phyloP scores from a whole-genome alignment of 2,888 invertebrate genomes.

The Drosophila percnosoma region DNA sequence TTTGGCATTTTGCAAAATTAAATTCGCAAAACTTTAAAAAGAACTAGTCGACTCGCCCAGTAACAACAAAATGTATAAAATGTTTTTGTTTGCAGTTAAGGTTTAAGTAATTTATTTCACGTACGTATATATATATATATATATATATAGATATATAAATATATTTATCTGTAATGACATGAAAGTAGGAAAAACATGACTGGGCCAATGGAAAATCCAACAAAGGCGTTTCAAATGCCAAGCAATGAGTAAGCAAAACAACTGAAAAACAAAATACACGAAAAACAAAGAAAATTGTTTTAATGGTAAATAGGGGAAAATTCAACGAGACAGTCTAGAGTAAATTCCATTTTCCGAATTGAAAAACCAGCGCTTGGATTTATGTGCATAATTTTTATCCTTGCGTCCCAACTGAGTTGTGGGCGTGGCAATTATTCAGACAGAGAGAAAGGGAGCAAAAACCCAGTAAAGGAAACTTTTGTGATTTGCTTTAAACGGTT shows the following conservation, averaged over 20 bases:
- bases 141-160: neutral
- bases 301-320: slow-evolving; percentile 32
- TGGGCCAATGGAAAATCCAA: slow-evolving; percentile 43
- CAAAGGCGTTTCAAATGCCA: slow-evolving; percentile 61
- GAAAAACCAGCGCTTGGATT: slow-evolving; percentile 61
- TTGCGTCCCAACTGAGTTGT: slow-evolving; percentile 30
- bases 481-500: slow-evolving; percentile 44
- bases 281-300: slow-evolving; percentile 33
- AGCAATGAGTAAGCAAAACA: slow-evolving; percentile 50
- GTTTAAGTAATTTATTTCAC: slow-evolving; percentile 51
- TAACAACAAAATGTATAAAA: slow-evolving; percentile 32
- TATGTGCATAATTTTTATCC: slow-evolving; percentile 76
- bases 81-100: slow-evolving; percentile 31
- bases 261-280: slow-evolving; percentile 18
- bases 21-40: slow-evolving; percentile 19
- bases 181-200: slow-evolving; percentile 49
- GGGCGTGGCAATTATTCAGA: slow-evolving; percentile 52
- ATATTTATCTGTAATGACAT: slow-evolving; percentile 23
- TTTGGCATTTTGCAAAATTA: slow-evolving; percentile 34
- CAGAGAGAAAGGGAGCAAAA: neutral
- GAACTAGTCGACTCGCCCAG: slow-evolving; percentile 13
- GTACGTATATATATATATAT: neutral
- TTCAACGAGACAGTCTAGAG: slow-evolving; percentile 14
- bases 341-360: slow-evolving; percentile 57
- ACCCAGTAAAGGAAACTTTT: slow-evolving; percentile 46